phyloP scores from a whole-genome alignment of 2,797 vertebrate species.

The Mustela erminea region DNA sequence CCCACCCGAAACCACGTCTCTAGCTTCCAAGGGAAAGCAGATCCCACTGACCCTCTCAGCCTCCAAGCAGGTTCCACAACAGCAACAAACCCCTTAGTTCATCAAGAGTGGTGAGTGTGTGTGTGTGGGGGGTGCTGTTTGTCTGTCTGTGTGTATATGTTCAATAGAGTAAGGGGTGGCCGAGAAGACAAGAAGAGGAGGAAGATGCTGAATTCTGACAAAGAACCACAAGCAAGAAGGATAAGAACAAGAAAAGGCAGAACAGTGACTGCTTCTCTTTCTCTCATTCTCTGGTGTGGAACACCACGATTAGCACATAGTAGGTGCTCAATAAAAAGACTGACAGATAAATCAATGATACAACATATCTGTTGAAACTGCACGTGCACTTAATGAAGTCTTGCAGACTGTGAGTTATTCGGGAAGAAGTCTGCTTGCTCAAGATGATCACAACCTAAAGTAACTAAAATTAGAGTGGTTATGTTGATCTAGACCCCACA shows the following conservation, averaged over 20 bases:
- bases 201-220: background rate
- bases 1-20: constrained; percentile 64
- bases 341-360: background rate
- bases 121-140: too few species aligned
- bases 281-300: background rate
- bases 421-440: background rate
- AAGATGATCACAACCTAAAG: background rate
- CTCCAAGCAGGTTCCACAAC: background rate
- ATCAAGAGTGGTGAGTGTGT: background rate
- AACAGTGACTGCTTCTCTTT: background rate
- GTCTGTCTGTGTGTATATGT: background rate
- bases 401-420: background rate
- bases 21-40: constrained; percentile 72
- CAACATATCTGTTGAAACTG: background rate
- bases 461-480: background rate
- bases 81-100: background rate
- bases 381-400: background rate
- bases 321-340: background rate
- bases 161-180: background rate
- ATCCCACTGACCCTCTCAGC: constrained; percentile 32
- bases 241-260: background rate
- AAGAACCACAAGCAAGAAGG: background rate
- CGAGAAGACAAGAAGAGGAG: background rate
- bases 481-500: background rate
- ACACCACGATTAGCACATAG: background rate